These are phyloP conservation scores for Nyctereutes procyonoides DNA, from an alignment of 2,113 vertebrate genomes.

Conservation along the genomic window DNA sequence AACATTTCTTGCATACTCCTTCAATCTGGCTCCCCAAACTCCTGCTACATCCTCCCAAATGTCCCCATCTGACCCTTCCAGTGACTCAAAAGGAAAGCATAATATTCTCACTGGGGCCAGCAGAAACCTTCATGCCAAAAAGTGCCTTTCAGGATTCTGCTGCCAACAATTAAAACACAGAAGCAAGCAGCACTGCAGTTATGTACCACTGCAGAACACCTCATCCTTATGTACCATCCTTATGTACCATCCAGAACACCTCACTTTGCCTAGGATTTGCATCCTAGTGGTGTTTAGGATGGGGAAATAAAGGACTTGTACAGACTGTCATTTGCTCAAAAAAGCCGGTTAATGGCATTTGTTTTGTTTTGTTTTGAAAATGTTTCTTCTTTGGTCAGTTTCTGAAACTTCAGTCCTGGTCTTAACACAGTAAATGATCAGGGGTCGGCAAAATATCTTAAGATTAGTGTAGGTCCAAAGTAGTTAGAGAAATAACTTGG, in stretches of 20 bases:
- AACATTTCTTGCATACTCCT: not conserved
- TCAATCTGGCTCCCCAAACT: not conserved
- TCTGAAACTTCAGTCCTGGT: not conserved
- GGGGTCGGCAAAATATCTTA: constrained; percentile 22
- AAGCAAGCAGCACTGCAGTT: not conserved
- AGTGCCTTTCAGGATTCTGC: not conserved
- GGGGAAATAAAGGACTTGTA: not conserved
- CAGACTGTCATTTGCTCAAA: not conserved
- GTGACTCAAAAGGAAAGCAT: not conserved
- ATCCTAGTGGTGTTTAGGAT: not conserved
- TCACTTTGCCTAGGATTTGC: not conserved
- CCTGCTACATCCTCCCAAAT: not conserved
- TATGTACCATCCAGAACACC: not conserved
- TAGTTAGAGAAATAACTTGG: constrained; percentile 39
- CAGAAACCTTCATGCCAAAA: not conserved
- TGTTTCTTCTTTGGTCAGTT: not conserved
- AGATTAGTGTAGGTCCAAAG: not conserved
- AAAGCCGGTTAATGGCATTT: not conserved
- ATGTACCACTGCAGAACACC: not conserved
- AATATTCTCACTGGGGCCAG: not conserved
- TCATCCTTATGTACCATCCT: not conserved
- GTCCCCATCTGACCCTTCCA: not conserved
- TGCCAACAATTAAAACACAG: not conserved
- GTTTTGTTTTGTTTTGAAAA: not conserved
- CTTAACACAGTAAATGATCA: not conserved